These are phyloP conservation scores for Drosophila gaucha DNA, from an alignment of 2,888 invertebrate species.

Conservation along the genomic window DNA sequence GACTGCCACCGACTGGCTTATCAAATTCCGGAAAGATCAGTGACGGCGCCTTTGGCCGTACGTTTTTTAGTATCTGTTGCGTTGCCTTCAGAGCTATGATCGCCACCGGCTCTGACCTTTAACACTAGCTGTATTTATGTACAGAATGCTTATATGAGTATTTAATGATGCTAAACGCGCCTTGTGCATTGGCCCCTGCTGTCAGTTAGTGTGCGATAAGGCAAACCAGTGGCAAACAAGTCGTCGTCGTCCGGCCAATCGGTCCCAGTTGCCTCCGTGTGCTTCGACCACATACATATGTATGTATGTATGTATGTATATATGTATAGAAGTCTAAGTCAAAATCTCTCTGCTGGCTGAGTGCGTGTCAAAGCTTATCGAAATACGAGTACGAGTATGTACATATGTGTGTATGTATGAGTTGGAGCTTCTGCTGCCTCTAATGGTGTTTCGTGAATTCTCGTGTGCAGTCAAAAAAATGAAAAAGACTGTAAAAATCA, in stretches of 20 bases:
- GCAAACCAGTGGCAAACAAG: constrained; percentile 70
- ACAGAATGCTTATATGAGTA: constrained; percentile 1
- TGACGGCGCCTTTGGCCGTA: constrained; percentile 5
- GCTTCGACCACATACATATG: constrained; percentile 7
- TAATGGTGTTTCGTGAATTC: constrained; percentile 37
- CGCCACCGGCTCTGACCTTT: constrained; percentile 54
- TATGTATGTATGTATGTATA: no score
- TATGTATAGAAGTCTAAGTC: constrained; percentile 8
- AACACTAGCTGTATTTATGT: constrained; percentile 30
- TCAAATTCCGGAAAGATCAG: constrained; percentile 19
- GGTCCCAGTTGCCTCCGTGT: constrained; percentile 6
- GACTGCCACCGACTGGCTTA: constrained; percentile 19
- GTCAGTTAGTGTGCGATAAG: constrained; percentile 69
- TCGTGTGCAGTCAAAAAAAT: constrained; percentile 37
- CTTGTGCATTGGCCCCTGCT: constrained; percentile 59
- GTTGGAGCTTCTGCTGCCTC: constrained; percentile 14
- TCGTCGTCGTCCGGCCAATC: constrained; percentile 23
- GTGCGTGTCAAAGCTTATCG: constrained; percentile 50
- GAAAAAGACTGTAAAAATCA: constrained; percentile 21
- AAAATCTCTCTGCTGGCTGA: constrained; percentile 3
- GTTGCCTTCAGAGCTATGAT: constrained; percentile 45
- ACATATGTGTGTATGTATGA: neutral
- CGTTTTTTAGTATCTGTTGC: constrained; percentile 8
- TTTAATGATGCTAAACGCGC: constrained; percentile 55
- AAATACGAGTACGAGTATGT: neutral